Conservation (phyloP, 23 tunicate species). For the Styela clava region DNA sequence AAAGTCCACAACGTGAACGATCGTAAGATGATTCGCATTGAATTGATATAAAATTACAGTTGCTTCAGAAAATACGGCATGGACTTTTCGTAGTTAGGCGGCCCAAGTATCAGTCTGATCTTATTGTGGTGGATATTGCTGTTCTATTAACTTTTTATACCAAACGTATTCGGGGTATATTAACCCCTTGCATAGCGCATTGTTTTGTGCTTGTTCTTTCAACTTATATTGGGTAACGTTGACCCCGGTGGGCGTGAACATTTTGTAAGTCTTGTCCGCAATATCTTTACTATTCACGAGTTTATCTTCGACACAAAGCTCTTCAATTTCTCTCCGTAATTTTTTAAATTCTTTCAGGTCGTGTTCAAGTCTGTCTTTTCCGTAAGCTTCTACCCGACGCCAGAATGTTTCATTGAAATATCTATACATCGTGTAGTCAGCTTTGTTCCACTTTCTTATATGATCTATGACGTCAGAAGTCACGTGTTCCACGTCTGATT, state of each 20-base stretch:
- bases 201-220: conserved; percentile 28
- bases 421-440: conserved; percentile 35
- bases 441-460: conserved; percentile 58
- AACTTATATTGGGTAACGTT: conserved; percentile 54
- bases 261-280: conserved; percentile 7
- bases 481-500: neutral
- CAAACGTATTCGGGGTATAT: neutral
- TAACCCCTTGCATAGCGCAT: conserved; percentile 20
- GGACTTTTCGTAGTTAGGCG: too few species aligned
- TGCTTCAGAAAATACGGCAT: too few species aligned
- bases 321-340: conserved; percentile 22
- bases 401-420: conserved; percentile 68
- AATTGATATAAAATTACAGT: too few species aligned
- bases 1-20: too few species aligned
- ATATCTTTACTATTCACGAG: conserved; percentile 9
- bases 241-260: conserved; percentile 53
- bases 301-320: conserved; percentile 47
- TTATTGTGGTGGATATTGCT: too few species aligned
- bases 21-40: too few species aligned
- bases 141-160: neutral
- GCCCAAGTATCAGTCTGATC: too few species aligned
- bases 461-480: neutral
- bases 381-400: conserved; percentile 51
- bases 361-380: conserved; percentile 32
- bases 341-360: conserved; percentile 34